Evolutionary conservation across 37 sponge, comb jelly and placozoan genomes (phyloP), one percentile per base, ranked within the genome.

Genomic region (Beroe forskalii): DNA sequence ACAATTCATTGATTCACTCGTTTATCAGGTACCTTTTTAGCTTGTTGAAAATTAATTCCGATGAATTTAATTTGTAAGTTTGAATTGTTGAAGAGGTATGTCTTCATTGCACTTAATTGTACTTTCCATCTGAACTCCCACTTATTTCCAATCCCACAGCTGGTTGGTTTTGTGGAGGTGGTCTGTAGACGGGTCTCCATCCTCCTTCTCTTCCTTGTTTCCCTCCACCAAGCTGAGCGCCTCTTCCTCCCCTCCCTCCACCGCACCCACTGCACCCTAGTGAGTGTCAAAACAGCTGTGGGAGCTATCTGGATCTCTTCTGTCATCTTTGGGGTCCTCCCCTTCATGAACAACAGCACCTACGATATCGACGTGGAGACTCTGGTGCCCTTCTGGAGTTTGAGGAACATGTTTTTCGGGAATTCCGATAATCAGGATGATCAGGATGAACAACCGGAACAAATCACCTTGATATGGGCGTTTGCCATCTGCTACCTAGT

Each of bases 241-340:
- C 86, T 44, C 4, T 80, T 42, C 86, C 55, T 80, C n/a, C 55
- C 86, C n/a, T 6, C 44, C 1, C 14, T 80, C 55, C 55, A 80
- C 86, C 28, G 35, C 6, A 22, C 44, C 4, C 43, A 80, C 25
- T 80, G 28, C 55, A 80, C 1, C 86, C 43, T 80, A 24, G 86
- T 80, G 4, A 19, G 38, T 25, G 35, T 80, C 86, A 80, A 80
- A 24, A 80, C 86, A 3, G 55, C 86, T 1, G 86, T 80, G 30
- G 86, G 86, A 42, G 37, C 86, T n/a, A 23, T 32, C 44, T 80
- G 86, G 86, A 37, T 80, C 0, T 32, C 30, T 9, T 44, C 30
- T 48, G 40, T 80, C 4, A n/a, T 41, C 1, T 80, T 44, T 23
- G 86, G 86, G 1, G 35, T 80, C 86, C 28, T 80, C 0, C 86